Evolutionary conservation across 2,113 vertebrate genomes (phyloP), one percentile per base, ranked within the genome.

Genomic region (Myxocyprinus asiaticus): DNA sequence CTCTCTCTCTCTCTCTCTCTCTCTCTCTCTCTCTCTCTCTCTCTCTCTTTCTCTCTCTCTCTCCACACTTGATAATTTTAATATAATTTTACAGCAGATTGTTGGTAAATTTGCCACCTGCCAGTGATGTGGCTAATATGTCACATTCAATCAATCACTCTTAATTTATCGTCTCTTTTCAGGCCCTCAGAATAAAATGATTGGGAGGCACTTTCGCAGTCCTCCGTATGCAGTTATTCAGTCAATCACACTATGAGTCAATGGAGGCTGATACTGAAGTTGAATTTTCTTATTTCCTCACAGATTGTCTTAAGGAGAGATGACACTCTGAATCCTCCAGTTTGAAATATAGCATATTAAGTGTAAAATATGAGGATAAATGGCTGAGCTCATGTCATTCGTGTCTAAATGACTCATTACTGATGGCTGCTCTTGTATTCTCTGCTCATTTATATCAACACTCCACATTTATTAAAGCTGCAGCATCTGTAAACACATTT

Each of bases 61-160:
- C 47, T 48, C 47, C 47, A 48, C 7, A 48, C 65, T 67, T 14
- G 15, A 44, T 69, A 17, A 71, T 56, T 47, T 58, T 58, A 45
- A 58, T 59, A 14, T 72, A 14, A 72, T 11, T 44, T 9, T 15
- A 11, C 14, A 58, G 42, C 17, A 59, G 69, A 53, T 33, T 33
- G 22, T 33, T 33, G 22, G 22, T 33, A 33, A 33, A 33, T 33
- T 33, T 33, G 22, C 22, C 22, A 1, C 22, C 22, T 3, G 3
- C 22, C 53, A 72, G 53, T 55, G 42, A 72, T 58, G 69, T 9
- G 7, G 42, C 58, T 33, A 45, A 72, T 72, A 42, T 66, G 68
- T 58, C 78, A 65, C 50, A 73, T 7, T 42, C 50, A 4, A 15
- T 80, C 69, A 66, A 51, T 72, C 62, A 73, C 15, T n/a, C 22